phyloP scores from a whole-genome alignment of 2,113 vertebrate genomes.

The Coptodon rendalli region DNA sequence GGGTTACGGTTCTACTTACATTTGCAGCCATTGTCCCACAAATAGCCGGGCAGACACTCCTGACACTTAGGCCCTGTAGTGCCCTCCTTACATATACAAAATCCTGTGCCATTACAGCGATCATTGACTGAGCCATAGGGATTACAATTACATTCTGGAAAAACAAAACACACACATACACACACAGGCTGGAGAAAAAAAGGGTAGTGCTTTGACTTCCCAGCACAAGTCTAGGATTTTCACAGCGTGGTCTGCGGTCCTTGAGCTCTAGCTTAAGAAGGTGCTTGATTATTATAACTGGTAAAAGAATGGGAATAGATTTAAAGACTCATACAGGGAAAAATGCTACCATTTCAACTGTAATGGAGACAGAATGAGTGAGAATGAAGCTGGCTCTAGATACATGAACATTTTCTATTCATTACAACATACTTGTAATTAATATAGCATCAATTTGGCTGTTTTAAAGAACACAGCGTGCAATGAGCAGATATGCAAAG shows the following conservation, averaged over 20 bases:
- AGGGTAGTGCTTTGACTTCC: conserved; percentile 52
- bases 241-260: conserved; percentile 6
- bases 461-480: background rate
- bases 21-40: conserved; percentile 97
- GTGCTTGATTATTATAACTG: background rate
- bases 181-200: conserved; percentile 77
- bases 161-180: conserved; percentile 88
- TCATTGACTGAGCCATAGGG: conserved; percentile 93
- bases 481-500: conserved; percentile 3
- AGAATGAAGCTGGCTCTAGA: conserved; percentile 16
- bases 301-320: background rate
- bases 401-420: conserved; percentile 21
- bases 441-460: background rate
- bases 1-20: conserved; percentile 85
- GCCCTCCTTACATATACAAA: conserved; percentile 98
- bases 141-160: conserved; percentile 99
- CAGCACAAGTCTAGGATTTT: background rate
- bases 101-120: conserved; percentile 98
- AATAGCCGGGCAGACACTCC: conserved; percentile 95
- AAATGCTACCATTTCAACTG: conserved; percentile 68
- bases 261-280: background rate
- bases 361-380: conserved; percentile 52
- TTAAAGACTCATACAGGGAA: conserved; percentile 17
- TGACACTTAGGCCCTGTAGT: conserved; percentile 93
- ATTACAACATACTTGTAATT: conserved; percentile 11